Evolutionary conservation across 2,113 vertebrate species (phyloP), one percentile per base, ranked within the genome.

Genomic region (Rhea pennata): DNA sequence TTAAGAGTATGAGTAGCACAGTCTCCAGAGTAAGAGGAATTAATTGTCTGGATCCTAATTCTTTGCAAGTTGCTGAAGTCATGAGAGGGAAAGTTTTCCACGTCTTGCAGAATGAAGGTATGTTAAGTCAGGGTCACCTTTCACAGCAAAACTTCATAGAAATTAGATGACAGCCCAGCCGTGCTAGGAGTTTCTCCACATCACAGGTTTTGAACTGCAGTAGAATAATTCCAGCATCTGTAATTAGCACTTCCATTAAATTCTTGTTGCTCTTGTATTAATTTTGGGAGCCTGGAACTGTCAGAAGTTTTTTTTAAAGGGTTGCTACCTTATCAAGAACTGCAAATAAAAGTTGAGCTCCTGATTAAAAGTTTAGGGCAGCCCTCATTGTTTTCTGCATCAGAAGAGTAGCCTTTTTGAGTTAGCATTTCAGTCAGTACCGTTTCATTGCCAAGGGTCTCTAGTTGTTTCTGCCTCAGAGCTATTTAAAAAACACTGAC

Each of bases 211-310:
- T 94, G 95, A 97, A 96, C 95, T 77, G 82, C 72, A 6, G 89
- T 61, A 90, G 92, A 93, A 92, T 95, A 94, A 95, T 87, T 95
- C 92, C 76, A 79, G 93, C 95, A 96, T 95, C 80, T 92, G 91
- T 95, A 96, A 97, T 97, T 96, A 96, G 95, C 0, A 0, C 66
- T 94, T 95, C 92, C 90, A 96, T 96, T 97, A 97, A 92, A 95
- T 95, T 64, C 85, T 94, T 54, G 0, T 88, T 95, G 84, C 91
- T 96, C 75, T 95, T 94, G 26, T 92, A 95, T 94, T 97, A 96
- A 96, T 95, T 96, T 97, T 93, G 85, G 92, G 83, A 96, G 85
- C 93, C 84, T 88, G 73, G 86, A 93, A 93, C 91, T 95, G 94
- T 93, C 97, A 94, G 80, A 81, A 93, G n/a, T 6, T 0, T 94